Evolutionary conservation across 2,797 vertebrate genomes (phyloP).

Genomic region (Sebastes matsubarae): DNA sequence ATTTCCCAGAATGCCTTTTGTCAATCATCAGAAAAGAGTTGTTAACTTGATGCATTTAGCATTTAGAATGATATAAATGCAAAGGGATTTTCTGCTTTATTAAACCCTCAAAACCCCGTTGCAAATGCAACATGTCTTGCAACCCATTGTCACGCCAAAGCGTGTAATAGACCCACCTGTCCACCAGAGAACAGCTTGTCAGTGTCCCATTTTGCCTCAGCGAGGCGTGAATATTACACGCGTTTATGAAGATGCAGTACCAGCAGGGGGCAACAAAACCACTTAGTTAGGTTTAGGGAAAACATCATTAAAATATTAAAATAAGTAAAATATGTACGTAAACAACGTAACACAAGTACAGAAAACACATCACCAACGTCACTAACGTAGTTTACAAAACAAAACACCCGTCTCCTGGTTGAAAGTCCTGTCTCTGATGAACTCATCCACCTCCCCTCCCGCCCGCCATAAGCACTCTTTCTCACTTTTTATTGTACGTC

Average conservation of each 20-base stretch:
- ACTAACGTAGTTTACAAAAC: too few species aligned
- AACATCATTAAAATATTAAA: background rate
- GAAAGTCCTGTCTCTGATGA: too few species aligned
- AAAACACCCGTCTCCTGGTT: too few species aligned
- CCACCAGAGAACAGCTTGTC: background rate
- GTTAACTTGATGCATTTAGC: background rate
- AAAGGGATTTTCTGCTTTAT: background rate
- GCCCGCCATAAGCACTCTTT: too few species aligned
- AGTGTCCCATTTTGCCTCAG: background rate
- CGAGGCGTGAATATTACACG: background rate
- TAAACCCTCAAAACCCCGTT: background rate
- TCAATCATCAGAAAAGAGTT: background rate
- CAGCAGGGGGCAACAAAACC: too few species aligned
- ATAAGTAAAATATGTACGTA: too few species aligned
- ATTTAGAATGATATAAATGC: background rate
- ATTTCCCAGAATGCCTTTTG: background rate
- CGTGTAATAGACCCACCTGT: background rate
- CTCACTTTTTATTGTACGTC: too few species aligned
- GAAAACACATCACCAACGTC: too few species aligned
- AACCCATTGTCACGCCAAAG: background rate
- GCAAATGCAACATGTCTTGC: background rate
- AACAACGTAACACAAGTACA: too few species aligned
- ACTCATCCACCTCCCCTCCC: too few species aligned
- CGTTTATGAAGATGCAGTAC: background rate
- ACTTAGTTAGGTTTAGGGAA: background rate